Evolutionary conservation across 2,888 invertebrate genomes (phyloP), one percentile per base, ranked within the genome.

Genomic region (Caenorhabditis plicata): DNA sequence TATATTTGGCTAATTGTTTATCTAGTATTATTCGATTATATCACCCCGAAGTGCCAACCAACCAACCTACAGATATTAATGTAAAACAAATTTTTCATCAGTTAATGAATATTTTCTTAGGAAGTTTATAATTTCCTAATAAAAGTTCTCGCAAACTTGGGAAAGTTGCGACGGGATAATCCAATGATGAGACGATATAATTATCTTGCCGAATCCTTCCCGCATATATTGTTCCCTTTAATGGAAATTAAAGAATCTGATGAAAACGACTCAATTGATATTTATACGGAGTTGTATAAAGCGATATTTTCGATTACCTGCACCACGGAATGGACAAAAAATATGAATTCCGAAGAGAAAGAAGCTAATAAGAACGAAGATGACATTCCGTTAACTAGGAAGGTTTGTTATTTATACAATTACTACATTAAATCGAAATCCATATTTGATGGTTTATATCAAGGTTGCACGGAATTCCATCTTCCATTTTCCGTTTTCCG

Each of bases 1-100:
- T 64, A n/a, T 53, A 45, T 35, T 36, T 68, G 13, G 64, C 68
- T 4, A 44, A 55, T n/a, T 68, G 64, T 40, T 20, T 64, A 0
- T 54, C 62, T 3, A 51, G 58, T 26, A 53, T 68, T 41, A 31
- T 68, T 3, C 53, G 61, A 17, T 35, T 68, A 38, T 62, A 42
- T 35, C 9, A 33, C 2, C 64, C 68, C 13, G 53, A 61, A 23
- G 11, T 49, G 17, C 64, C 64, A 2, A 39, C n/a, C 45, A 19
- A 19, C 41, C 1, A 40, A 40, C 22, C 31, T 33, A 2, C 29
- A 29, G 5, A 35, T 62, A 11, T 42, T 68, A 23, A 64, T 56
- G 41, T 54, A 51, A n/a, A 23, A n/a, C 15, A n/a, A 15, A 32
- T 44, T n/a, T 20, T 19, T 33, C 17, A 9, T 29, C 23, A 22